phyloP scores from a whole-genome alignment of 2,113 vertebrate species.

The Nycticryphes semicollaris region DNA sequence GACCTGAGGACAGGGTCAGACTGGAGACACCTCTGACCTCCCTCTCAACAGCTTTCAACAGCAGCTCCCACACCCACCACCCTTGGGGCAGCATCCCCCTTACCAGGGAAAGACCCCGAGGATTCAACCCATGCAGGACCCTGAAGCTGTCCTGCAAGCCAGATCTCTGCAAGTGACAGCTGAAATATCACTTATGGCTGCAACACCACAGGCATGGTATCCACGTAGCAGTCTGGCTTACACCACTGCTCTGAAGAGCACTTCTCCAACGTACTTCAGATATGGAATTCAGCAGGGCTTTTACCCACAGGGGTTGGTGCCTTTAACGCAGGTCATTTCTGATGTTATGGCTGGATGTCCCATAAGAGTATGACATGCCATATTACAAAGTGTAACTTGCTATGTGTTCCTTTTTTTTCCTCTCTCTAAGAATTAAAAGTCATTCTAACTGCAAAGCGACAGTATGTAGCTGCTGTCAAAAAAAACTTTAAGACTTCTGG shows the following conservation, averaged over 20 bases:
- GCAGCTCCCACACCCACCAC: not conserved
- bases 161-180: not conserved
- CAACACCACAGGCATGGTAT: rapidly evolving
- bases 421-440: not conserved
- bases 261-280: not conserved
- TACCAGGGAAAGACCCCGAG: not conserved
- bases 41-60: not conserved
- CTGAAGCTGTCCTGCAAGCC: not conserved
- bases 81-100: not conserved
- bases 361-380: not conserved
- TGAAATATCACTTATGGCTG: not conserved
- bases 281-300: not conserved
- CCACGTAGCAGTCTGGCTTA: rapidly evolving
- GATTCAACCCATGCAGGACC: too few species aligned
- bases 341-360: not conserved
- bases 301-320: not conserved
- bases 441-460: not conserved
- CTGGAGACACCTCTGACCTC: not conserved
- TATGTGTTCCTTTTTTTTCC: not conserved
- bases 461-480: not conserved
- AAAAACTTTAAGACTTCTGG: not conserved
- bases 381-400: not conserved
- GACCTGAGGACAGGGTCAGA: not conserved
- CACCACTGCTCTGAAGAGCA: not conserved
- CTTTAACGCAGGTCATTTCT: not conserved